phyloP scores from a whole-genome alignment of 2,797 vertebrate genomes.

The Parotocinclus haroldoi region DNA sequence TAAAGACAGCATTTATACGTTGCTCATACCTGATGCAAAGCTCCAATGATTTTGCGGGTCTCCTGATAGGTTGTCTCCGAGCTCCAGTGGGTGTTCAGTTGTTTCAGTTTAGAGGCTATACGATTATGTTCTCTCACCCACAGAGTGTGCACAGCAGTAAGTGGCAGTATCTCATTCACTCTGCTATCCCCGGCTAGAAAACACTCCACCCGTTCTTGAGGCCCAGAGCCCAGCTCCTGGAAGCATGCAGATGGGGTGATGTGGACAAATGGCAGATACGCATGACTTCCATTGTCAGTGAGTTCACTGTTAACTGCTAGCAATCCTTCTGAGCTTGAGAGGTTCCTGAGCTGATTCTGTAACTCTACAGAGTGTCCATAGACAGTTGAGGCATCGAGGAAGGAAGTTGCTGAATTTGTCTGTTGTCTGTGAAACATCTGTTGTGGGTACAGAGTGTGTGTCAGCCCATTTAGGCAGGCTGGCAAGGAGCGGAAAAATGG shows the following conservation, averaged over 20 bases:
- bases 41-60: constrained; percentile 86
- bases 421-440: constrained; percentile 75
- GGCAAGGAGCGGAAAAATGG: constrained; percentile 85
- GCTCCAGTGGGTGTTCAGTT: constrained; percentile 83
- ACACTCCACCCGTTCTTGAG: constrained; percentile 74
- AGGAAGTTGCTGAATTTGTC: constrained; percentile 85
- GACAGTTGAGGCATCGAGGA: constrained; percentile 88
- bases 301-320: constrained; percentile 72
- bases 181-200: constrained; percentile 86
- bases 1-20: neutral
- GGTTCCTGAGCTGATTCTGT: constrained; percentile 74
- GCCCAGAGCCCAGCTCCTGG: constrained; percentile 51
- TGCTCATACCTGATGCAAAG: constrained; percentile 85
- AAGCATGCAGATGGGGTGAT: constrained; percentile 67
- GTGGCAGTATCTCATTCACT: constrained; percentile 79
- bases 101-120: constrained; percentile 71
- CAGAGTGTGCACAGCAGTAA: constrained; percentile 81
- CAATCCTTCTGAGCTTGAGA: constrained; percentile 73
- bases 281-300: constrained; percentile 64
- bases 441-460: constrained; percentile 12
- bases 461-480: constrained; percentile 62
- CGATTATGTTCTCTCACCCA: constrained; percentile 94
- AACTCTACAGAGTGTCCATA: constrained; percentile 74
- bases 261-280: constrained; percentile 77
- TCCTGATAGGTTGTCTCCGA: constrained; percentile 82